Conservation (phyloP, 2,797 vertebrate genomes). For the Oreonectes daqikongensis region DNA sequence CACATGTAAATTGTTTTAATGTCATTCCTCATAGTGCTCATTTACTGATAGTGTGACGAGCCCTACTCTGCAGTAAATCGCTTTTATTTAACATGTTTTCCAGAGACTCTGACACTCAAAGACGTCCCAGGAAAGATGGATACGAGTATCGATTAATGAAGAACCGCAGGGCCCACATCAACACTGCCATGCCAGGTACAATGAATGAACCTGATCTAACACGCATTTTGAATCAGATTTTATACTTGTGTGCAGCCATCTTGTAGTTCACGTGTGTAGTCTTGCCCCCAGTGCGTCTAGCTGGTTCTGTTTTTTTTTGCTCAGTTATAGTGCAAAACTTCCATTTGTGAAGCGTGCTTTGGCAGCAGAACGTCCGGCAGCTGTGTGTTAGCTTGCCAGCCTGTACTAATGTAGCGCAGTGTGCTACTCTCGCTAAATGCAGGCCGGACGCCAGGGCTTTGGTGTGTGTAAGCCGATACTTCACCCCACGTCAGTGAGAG, state of each 20-base stretch:
- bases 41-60: not conserved
- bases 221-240: slow-evolving; percentile 12
- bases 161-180: slow-evolving; percentile 84
- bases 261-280: slow-evolving; percentile 12
- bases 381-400: slow-evolving; percentile 41
- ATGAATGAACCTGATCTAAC: not conserved
- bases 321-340: slow-evolving; percentile 44
- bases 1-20: not conserved
- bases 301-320: slow-evolving; percentile 36
- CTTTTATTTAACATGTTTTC: not conserved
- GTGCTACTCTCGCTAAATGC: slow-evolving; percentile 43
- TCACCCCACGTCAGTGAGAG: slow-evolving; percentile 59
- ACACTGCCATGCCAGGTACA: slow-evolving; percentile 86
- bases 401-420: slow-evolving; percentile 38
- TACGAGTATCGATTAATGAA: slow-evolving; percentile 91
- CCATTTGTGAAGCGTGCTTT: slow-evolving; percentile 45
- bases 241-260: not conserved
- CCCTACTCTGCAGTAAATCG: not conserved
- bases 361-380: slow-evolving; percentile 49
- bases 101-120: slow-evolving; percentile 86
- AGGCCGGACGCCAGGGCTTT: slow-evolving; percentile 53
- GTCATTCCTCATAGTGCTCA: not conserved
- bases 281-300: slow-evolving; percentile 5
- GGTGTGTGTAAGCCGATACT: slow-evolving; percentile 66
- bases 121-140: slow-evolving; percentile 87